Conservation (phyloP, 2,888 invertebrate species). For the Hyalella azteca region DNA sequence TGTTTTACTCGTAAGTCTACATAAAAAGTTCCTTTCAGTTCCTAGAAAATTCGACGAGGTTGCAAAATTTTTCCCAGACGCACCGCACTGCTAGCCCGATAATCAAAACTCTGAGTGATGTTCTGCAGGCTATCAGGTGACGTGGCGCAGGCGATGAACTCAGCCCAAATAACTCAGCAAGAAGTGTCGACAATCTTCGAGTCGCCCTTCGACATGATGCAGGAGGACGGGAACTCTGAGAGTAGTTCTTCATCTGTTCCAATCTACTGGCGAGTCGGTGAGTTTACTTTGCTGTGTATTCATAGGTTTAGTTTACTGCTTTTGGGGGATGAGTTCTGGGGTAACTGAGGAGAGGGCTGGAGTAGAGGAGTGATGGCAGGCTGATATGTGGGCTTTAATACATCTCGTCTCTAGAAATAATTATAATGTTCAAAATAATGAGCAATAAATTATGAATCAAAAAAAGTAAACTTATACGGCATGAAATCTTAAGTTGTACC, state of each 20-base stretch:
- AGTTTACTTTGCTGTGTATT: not conserved
- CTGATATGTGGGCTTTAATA: not conserved
- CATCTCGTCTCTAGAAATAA: not conserved
- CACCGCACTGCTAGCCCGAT: not conserved
- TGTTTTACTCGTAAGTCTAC: not conserved
- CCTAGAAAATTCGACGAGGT: not conserved
- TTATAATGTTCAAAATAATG: not conserved
- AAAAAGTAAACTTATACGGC: not conserved
- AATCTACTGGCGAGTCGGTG: conserved; percentile 16
- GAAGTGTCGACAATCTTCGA: conserved; percentile 13
- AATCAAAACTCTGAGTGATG: not conserved
- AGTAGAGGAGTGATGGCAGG: not conserved
- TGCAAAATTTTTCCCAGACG: not conserved
- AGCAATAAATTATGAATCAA: not conserved
- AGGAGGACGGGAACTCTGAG: not conserved
- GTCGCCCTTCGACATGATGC: conserved; percentile 13
- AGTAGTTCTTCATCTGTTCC: not conserved
- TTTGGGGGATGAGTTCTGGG: not conserved
- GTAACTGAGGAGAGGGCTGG: not conserved
- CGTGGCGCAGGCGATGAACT: not conserved
- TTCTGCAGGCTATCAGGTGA: not conserved
- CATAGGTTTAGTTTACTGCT: no score
- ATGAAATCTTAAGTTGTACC: not conserved
- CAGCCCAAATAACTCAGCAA: not conserved
- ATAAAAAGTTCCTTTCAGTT: not conserved